A percentile compares a stretch with the other conserved stretches of the same genome.
phyloP scores from a whole-genome alignment of 2,113 vertebrate genomes.

The Choloepus hoffmanni region DNA sequence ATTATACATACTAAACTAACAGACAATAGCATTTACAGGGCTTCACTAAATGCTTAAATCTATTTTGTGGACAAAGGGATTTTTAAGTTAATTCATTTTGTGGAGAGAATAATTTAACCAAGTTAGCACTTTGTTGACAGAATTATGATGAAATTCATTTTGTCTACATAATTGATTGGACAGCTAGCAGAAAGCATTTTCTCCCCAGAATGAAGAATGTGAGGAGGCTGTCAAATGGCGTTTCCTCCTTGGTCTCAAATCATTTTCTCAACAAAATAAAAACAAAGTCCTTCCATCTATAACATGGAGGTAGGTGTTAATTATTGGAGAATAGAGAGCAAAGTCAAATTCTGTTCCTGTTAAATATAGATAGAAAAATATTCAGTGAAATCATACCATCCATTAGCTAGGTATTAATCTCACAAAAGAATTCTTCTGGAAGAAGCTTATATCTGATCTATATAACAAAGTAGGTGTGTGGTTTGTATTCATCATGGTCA shows the following conservation, averaged over 20 bases:
- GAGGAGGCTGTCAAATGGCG: constrained; percentile 79
- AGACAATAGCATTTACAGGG: constrained; percentile 83
- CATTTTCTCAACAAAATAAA: constrained; percentile 82
- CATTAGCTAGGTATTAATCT: constrained; percentile 50
- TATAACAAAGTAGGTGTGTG: not conserved
- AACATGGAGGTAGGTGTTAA: constrained; percentile 81
- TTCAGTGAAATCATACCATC: not conserved
- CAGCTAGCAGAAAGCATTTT: constrained; percentile 80
- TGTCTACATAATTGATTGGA: constrained; percentile 85
- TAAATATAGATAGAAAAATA: constrained; percentile 79
- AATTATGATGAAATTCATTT: constrained; percentile 87
- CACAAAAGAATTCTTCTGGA: not conserved
- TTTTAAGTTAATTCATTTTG: constrained; percentile 89
- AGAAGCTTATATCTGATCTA: constrained; percentile 7
- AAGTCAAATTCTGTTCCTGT: constrained; percentile 77
- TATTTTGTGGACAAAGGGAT: constrained; percentile 85
- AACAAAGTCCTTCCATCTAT: constrained; percentile 80
- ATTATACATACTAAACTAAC: constrained; percentile 76
- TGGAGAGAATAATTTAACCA: constrained; percentile 85
- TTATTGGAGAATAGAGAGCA: constrained; percentile 73
- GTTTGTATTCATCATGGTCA: constrained; percentile 13
- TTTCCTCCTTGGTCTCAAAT: constrained; percentile 77
- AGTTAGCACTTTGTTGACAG: constrained; percentile 88
- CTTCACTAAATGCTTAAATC: constrained; percentile 85
- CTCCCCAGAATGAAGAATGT: constrained; percentile 76